Evolutionary conservation across 2,888 invertebrate genomes (phyloP), one percentile per base, ranked within the genome.

Genomic region (Geotrupes spiniger): DNA sequence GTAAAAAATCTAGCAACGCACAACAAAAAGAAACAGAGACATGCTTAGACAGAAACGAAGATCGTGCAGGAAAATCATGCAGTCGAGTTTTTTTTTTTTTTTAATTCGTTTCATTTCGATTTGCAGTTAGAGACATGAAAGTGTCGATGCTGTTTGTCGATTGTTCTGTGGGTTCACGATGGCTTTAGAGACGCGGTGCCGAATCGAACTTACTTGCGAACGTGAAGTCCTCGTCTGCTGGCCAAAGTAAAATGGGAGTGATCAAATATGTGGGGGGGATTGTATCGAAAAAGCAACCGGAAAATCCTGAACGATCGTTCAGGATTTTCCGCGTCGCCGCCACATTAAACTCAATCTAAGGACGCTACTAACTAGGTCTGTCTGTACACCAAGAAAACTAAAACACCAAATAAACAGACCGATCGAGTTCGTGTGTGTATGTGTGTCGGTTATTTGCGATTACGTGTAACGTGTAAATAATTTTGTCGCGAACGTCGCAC

Each of bases 191-290:
- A 14, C 33, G 11, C n/a, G n/a, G n/a, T 33, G 9, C 11, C 33
- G 33, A 9, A n/a, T 11, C 25, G 15, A 58, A 71, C 71, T 71
- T 71, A 71, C 71, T 70, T 70, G 70, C 54, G 55, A 63, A 62
- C 44, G 67, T 65, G 66, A 65, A 60, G 66, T 71, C 71, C 66
- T 68, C 70, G 65, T 65, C 71, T 71, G 69, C 66, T 59, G 60
- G 60, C 62, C 63, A 66, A 66, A 64, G 56, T 56, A 65, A 64
- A 62, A 63, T 59, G 59, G 59, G 46, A 57, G 61, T 62, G 60
- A 51, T 46, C 49, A 42, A 59, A 59, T 17, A 47, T 47, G 42
- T 47, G 15, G 26, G 27, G 31, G 31, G 31, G 39, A 15, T 27
- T 42, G 33, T 10, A 29, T 48, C 33, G 45, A 6, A 6, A 6